A percentile compares a stretch with the other conserved stretches of the same genome.
These are phyloP conservation scores for Drosophila helvetica DNA, from an alignment of 2,888 invertebrate genomes.

Conservation along the genomic window DNA sequence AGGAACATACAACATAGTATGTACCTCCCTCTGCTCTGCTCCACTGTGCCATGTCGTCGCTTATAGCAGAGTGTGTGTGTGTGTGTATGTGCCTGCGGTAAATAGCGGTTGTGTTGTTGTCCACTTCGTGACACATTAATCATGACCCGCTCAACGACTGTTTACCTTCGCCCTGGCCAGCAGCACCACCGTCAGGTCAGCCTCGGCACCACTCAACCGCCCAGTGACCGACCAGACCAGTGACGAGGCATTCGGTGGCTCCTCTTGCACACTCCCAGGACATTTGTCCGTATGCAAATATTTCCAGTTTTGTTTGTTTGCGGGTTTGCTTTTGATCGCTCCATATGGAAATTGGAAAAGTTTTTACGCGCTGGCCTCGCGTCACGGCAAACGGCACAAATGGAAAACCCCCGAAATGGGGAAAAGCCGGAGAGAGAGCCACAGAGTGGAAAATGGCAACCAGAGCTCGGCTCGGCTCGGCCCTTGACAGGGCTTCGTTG, in stretches of 20 bases:
- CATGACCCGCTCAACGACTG: slow-evolving; percentile 78
- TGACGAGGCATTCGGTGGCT: no score
- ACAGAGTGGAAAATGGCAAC: slow-evolving; percentile 47
- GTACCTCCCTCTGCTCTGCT: no score
- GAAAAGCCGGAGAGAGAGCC: slow-evolving; percentile 36
- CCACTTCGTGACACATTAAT: slow-evolving; percentile 78
- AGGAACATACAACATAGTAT: no score
- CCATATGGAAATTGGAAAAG: slow-evolving; percentile 77
- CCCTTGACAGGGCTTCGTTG: background rate
- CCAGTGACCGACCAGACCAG: background rate
- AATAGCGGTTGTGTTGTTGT: slow-evolving; percentile 57
- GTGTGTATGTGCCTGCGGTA: slow-evolving; percentile 38
- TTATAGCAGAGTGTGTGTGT: slow-evolving; percentile 21
- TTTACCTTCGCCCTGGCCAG: slow-evolving; percentile 62
- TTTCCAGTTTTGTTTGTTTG: slow-evolving; percentile 50
- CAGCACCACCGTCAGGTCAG: background rate
- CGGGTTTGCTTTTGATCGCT: slow-evolving; percentile 49
- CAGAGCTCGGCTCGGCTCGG: background rate
- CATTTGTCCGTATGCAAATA: slow-evolving; percentile 73
- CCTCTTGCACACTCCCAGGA: slow-evolving; percentile 47
- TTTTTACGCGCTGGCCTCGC: slow-evolving; percentile 61
- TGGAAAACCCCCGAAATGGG: slow-evolving; percentile 10
- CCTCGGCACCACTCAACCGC: slow-evolving; percentile 1
- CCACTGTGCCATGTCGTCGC: slow-evolving; percentile 61
- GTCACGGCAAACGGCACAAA: slow-evolving; percentile 27